Evolutionary conservation across 2,888 invertebrate species (phyloP).

Genomic region (Crioceris asparagi): DNA sequence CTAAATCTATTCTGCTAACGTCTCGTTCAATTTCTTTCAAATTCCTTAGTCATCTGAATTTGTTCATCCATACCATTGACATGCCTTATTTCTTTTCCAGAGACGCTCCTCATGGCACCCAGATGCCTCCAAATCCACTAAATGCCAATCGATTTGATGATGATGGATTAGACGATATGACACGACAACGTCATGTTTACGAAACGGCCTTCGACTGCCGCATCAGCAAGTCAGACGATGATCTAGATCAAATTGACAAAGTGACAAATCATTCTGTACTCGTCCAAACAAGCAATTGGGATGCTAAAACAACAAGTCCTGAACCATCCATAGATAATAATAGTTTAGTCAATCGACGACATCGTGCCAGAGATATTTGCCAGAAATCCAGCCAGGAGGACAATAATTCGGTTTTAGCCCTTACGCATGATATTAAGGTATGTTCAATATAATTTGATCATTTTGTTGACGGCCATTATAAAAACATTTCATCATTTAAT

Average conservation of each 20-base stretch:
- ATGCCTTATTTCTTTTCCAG: slow-evolving; percentile 29
- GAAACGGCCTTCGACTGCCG: slow-evolving; percentile 87
- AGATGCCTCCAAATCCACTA: slow-evolving; percentile 19
- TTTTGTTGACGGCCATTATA: no score
- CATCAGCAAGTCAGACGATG: slow-evolving; percentile 68
- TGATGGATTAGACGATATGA: slow-evolving; percentile 47
- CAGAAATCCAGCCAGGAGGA: slow-evolving; percentile 50
- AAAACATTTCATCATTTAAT: no score
- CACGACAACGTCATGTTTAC: slow-evolving; percentile 65
- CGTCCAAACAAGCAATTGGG: slow-evolving; percentile 42
- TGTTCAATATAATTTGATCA: no score
- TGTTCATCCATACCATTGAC: no score
- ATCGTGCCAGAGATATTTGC: slow-evolving; percentile 36
- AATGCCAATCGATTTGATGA: slow-evolving; percentile 13
- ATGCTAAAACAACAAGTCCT: slow-evolving; percentile 19
- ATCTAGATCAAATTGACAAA: slow-evolving; percentile 70
- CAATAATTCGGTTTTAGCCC: slow-evolving; percentile 40
- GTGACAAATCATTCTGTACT: slow-evolving; percentile 72
- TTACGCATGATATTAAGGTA: slow-evolving; percentile 40
- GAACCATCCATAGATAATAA: slow-evolving; percentile 24
- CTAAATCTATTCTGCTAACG: no score
- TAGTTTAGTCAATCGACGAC: slow-evolving; percentile 41
- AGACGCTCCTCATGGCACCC: slow-evolving; percentile 37
- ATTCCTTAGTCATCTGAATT: background rate
- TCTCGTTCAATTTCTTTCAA: background rate